Percentiles rank a stretch among this genome's conserved stretches.
These are phyloP conservation scores for Mormyrus lacerda DNA, from an alignment of 2,113 vertebrate species.

Conservation along the genomic window DNA sequence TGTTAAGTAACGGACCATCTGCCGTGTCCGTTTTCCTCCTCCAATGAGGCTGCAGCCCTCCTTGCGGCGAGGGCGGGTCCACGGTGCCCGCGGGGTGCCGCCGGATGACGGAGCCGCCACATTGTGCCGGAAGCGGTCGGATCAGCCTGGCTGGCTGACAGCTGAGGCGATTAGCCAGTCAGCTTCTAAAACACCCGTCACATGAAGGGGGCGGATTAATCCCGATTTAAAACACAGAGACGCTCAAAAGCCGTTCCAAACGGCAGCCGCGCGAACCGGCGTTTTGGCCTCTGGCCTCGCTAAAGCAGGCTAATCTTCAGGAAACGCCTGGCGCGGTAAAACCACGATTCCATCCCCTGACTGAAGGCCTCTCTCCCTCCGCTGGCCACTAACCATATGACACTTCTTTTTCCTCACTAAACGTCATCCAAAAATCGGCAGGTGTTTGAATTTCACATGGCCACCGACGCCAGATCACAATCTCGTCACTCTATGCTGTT, in stretches of 20 bases:
- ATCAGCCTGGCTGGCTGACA: not conserved
- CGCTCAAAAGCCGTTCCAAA: not conserved
- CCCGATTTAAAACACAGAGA: not conserved
- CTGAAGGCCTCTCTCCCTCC: not conserved
- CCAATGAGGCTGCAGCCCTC: not conserved
- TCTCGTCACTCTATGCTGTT: not conserved
- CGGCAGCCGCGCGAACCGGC: too few species aligned
- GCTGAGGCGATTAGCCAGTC: not conserved
- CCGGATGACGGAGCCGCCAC: not conserved
- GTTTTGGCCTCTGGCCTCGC: not conserved
- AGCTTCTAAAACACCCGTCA: not conserved
- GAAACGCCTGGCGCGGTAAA: not conserved
- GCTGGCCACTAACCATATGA: not conserved
- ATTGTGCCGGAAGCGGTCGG: not conserved
- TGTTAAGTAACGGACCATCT: conserved; percentile 2
- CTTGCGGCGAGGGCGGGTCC: not conserved
- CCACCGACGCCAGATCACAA: not conserved
- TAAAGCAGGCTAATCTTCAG: not conserved
- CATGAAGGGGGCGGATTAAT: not conserved
- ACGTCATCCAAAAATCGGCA: not conserved
- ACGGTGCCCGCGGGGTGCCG: not conserved
- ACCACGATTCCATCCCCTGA: not conserved
- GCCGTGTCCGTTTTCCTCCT: not conserved
- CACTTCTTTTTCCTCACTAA: not conserved
- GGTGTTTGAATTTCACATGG: not conserved